Evolutionary conservation across 2,797 vertebrate species (phyloP), one percentile per base, ranked within the genome.

Genomic region (Oreochromis mossambicus): DNA sequence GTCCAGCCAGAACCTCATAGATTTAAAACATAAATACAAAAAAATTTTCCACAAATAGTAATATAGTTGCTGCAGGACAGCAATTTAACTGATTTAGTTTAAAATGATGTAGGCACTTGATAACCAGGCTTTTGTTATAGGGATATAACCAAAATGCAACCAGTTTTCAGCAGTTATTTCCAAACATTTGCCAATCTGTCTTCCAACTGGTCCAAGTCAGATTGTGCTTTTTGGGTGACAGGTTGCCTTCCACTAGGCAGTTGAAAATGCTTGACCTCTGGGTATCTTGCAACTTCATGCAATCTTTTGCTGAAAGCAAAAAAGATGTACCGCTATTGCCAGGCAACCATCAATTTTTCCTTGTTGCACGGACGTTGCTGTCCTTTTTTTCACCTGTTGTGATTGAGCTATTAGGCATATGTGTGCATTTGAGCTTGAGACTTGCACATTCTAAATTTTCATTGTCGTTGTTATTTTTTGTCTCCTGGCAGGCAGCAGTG

Each of bases 401-500:
- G 7, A 32, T 29, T 48, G 68, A 73, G 43, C 6, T 26, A 86
- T 29, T 73, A 43, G 21, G 5, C 12, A 51, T 52, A 32, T 78
- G 12, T 13, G 19, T 75, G 79, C 19, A 24, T 83, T 34, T 80
- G 24, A 73, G 8, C 21, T 66, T 75, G 2, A 77, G 75, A 78
- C 56, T 41, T 7, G 21, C 32, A 29, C n/a, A 86, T 83, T 36
- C 34, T 84, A 29, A 78, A 80, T 82, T 12, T 29, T 48, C 68
- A 73, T 32, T 75, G 43, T 82, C 9, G 6, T 82, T 29, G 21
- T 17, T 10, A 43, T 84, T 86, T 86, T 80, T 93, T 92, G 66
- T 90, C 92, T 85, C 54, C 55, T 95, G 87, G 10, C 92, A 99
- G 98, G 93, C 83, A 92, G 89, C 89, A 92, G 92, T 84, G 78